Evolutionary conservation across 37 sponge, comb jelly and placozoan species (phyloP), one percentile per base, ranked within the genome.

Genomic region (Oopsacas minuta): DNA sequence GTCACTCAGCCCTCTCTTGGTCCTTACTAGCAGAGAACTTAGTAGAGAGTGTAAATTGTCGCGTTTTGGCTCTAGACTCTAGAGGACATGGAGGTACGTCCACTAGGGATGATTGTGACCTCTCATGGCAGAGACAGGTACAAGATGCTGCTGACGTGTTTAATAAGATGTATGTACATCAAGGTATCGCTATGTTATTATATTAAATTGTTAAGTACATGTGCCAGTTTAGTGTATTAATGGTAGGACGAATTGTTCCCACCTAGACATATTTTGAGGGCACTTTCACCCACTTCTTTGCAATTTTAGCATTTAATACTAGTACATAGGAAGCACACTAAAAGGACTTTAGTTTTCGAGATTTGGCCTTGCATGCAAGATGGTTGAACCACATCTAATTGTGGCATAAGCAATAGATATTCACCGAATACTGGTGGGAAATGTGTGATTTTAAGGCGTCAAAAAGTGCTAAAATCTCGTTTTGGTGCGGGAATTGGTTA

Each of bases 1-100:
- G 99, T 1, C 93, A 95, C 82, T 94, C 95, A 15, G 96, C 91
- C n/a, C 86, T 97, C 15, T 94, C 99, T 8, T 97, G 95, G 95
- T 93, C 94, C 25, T 37, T 91, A 0, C 88, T 97, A 28, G 52
- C 98, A 36, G 98, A 91, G 52, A 89, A 39, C 38, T 34, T 86
- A 15, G 38, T 81, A 39, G 37, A 81, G 38, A 36, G 39, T 28
- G 61, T 37, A 36, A 83, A 88, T 10, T 93, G 91, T 82, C 84
- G 52, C 30, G 88, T 93, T 39, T 89, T 90, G 35, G 94, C 91
- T 35, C 34, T 91, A 82, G 94, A 90, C 52, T 87, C 91, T 49
- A 86, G 94, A 39, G 91, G 89, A 69, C 94, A 90, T 81, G 90
- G 93, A 20, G 84, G 85, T 36, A 89, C 91, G 5, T 36, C 23